Evolutionary conservation across 2,113 vertebrate species (phyloP).

Genomic region (Heloderma charlesbogerti): DNA sequence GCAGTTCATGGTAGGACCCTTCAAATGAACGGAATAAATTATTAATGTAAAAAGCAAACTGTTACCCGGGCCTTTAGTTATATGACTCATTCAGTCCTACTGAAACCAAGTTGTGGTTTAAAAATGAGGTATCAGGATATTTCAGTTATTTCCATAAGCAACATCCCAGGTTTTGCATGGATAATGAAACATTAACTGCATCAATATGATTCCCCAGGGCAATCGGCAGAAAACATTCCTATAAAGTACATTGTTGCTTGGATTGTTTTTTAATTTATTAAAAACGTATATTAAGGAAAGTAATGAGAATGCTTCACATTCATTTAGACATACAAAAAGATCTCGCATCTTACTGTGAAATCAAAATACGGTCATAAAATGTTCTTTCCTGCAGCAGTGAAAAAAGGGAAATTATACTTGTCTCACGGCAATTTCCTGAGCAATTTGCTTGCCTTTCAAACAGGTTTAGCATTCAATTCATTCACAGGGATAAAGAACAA

Average conservation of each 20-base stretch:
- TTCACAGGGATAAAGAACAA: conserved; percentile 39
- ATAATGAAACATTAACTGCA: neutral
- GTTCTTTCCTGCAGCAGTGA: conserved; percentile 4
- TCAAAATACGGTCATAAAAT: neutral
- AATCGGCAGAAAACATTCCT: neutral
- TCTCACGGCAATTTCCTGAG: neutral
- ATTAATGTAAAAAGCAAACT: neutral
- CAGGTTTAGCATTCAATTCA: conserved; percentile 33
- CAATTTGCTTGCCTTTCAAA: neutral
- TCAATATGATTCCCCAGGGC: accelerated
- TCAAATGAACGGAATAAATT: neutral
- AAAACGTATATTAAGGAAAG: neutral
- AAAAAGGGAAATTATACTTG: neutral
- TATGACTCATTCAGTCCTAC: accelerated
- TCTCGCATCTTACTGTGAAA: conserved; percentile 14
- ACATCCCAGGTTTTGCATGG: neutral
- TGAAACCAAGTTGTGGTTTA: neutral
- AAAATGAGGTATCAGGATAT: neutral
- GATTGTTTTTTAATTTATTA: neutral
- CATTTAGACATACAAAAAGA: too few relatives aligned
- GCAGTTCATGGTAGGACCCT: too few relatives aligned
- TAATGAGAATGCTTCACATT: neutral
- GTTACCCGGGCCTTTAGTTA: neutral
- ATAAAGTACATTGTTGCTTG: neutral
- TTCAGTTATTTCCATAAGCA: neutral